Base-by-base conservation (phyloP, 2,888 invertebrate genomes). In the Hirtodrosophila cameraria region DNA sequence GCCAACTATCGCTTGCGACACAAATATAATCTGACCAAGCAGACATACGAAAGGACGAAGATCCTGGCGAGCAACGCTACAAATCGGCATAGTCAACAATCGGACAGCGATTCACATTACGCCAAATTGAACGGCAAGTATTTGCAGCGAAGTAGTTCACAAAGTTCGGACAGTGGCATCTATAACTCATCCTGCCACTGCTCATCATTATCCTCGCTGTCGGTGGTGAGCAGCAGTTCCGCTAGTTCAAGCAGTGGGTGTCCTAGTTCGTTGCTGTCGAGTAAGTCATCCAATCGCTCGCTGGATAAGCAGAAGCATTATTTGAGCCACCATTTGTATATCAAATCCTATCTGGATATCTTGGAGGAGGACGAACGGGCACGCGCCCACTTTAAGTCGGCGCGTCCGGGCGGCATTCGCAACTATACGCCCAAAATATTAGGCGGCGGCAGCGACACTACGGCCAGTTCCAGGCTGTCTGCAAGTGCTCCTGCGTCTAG, bases 371-470 rank as follows among this genome's bases (percentile, higher is more conserved):
- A 92, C 85, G 89, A 89, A 49, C 89, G 89, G 48, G 89, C 91
- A 1, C 92, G 92, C 60, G 89, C 90, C 20, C 87, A 88, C 75
- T 92, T 89, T 88, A 91, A 90, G 69, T 88, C 88, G 62, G 94
- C 92, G 88, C 93, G 92, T 75, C 92, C 91, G 53, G 93, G 94
- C 11, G 93, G 94, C 39, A 94, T 95, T 71, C 92, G 95, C 70
- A 94, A 94, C 88, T 95, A 95, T 74, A 94, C 94, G 13, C 95
- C 95, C 13, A 95, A 94, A 89, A 94, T 94, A 60, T 89, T 94
- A 33, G 92, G 93, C 16, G 87, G 67, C 23, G 33, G 66, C 31
- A 5, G 27, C 65, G 39, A 58, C 5, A 58, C 63, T 1, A 50
- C 50, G 16, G 13, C 38, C 13, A 55, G 41, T 8, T 58, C 68